Evolutionary conservation across 2,797 vertebrate genomes (phyloP).

Genomic region (Dromococcyx pavoninus): DNA sequence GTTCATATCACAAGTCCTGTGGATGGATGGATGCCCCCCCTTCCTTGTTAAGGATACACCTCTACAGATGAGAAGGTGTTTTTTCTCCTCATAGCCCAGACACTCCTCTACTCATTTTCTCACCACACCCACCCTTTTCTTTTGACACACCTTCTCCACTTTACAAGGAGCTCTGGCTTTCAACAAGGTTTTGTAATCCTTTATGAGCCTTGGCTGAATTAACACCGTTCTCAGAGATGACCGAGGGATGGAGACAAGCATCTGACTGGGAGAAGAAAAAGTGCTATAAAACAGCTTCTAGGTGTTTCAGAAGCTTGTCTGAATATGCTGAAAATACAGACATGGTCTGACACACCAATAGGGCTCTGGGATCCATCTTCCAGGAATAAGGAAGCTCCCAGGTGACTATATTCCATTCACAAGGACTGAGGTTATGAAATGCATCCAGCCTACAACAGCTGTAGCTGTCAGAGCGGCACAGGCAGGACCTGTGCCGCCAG

Average conservation of each 20-base stretch:
- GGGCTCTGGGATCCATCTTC: not conserved
- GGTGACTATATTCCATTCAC: not conserved
- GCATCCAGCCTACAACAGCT: not conserved
- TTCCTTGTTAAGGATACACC: not conserved
- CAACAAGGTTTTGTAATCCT: not conserved
- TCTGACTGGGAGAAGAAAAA: not conserved
- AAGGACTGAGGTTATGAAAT: not conserved
- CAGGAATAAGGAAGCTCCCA: not conserved
- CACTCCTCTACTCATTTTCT: not conserved
- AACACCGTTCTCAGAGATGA: not conserved
- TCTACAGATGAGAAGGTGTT: not conserved
- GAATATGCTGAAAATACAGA: not conserved
- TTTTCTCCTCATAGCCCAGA: not conserved
- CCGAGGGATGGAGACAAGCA: not conserved
- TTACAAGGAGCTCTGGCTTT: not conserved
- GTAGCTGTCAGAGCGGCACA: not conserved
- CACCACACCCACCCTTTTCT: not conserved
- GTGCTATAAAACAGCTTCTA: not conserved
- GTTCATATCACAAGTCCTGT: not conserved
- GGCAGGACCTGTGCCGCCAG: not conserved
- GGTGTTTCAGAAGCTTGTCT: not conserved
- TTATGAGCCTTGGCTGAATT: not conserved
- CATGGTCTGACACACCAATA: not conserved
- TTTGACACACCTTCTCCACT: not conserved
- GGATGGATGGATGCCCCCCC: not conserved